Evolutionary conservation across 2,888 invertebrate genomes (phyloP).

Genomic region (Gonocerus acuteangulatus): DNA sequence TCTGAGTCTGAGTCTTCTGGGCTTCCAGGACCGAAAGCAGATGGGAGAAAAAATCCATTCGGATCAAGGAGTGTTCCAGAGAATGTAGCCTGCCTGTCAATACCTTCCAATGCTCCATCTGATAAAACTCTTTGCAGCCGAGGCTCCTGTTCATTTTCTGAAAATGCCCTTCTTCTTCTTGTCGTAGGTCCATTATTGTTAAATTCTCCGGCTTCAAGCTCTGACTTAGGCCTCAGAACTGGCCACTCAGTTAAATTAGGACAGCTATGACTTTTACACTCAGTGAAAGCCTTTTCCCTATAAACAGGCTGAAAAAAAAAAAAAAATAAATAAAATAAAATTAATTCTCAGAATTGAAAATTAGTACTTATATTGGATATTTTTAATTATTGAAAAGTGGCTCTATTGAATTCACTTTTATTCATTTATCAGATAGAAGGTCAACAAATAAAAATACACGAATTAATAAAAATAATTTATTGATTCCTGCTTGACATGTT

Average conservation of each 20-base stretch:
- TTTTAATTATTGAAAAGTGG: too few relatives aligned
- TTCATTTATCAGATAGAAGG: too few relatives aligned
- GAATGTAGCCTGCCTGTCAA: constrained; percentile 71
- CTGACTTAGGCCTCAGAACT: constrained; percentile 44
- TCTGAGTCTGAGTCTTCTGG: constrained; percentile 56
- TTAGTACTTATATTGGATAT: too few relatives aligned
- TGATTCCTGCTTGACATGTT: too few relatives aligned
- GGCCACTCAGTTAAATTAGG: constrained; percentile 62
- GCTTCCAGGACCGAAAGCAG: constrained; percentile 66
- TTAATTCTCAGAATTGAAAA: background rate
- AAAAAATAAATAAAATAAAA: constrained; percentile 1
- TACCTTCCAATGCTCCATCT: constrained; percentile 68
- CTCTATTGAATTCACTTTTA: too few relatives aligned
- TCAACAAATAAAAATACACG: too few relatives aligned
- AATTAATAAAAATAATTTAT: too few relatives aligned
- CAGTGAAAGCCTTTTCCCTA: constrained; percentile 44
- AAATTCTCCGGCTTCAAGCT: constrained; percentile 9
- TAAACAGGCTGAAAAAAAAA: constrained; percentile 59
- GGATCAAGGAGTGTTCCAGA: constrained; percentile 44
- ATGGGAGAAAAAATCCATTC: constrained; percentile 67
- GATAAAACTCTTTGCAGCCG: constrained; percentile 57
- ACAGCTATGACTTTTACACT: constrained; percentile 55
- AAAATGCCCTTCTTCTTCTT: constrained; percentile 42
- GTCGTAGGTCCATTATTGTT: background rate
- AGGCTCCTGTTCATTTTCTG: constrained; percentile 36